phyloP scores from a whole-genome alignment of 2,797 vertebrate species.

The Cephalopachus bancanus region DNA sequence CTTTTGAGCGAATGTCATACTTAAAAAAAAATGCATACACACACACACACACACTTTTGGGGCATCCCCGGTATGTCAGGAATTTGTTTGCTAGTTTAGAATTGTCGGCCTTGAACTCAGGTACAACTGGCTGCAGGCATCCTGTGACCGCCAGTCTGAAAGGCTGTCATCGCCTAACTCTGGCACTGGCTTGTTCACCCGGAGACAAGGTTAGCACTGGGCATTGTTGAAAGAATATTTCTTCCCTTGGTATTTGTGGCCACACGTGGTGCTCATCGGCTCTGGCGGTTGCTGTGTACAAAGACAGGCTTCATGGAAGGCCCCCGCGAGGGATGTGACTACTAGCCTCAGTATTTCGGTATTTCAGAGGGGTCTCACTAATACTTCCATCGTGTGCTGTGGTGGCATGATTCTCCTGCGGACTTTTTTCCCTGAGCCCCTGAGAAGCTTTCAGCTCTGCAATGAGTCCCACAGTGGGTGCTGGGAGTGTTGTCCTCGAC shows the following conservation, averaged over 20 bases:
- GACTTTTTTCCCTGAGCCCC: neutral
- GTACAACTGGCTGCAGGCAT: neutral
- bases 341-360: rapidly evolving
- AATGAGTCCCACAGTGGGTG: rapidly evolving
- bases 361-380: rapidly evolving
- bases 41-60: too few relatives aligned
- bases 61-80: neutral
- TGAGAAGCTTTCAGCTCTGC: neutral
- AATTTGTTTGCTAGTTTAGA: neutral
- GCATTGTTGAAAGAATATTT: neutral
- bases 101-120: neutral
- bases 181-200: neutral
- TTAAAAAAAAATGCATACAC: too few relatives aligned
- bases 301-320: neutral
- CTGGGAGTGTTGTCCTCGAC: neutral
- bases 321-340: rapidly evolving
- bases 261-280: rapidly evolving
- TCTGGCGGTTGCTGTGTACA: rapidly evolving
- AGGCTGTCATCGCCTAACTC: rapidly evolving
- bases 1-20: too few relatives aligned
- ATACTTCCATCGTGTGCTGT: rapidly evolving
- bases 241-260: neutral
- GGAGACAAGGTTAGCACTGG: neutral
- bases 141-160: rapidly evolving
- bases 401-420: rapidly evolving